These are phyloP conservation scores for Mythimna loreyi DNA, from an alignment of 2,888 invertebrate species.

Conservation along the genomic window DNA sequence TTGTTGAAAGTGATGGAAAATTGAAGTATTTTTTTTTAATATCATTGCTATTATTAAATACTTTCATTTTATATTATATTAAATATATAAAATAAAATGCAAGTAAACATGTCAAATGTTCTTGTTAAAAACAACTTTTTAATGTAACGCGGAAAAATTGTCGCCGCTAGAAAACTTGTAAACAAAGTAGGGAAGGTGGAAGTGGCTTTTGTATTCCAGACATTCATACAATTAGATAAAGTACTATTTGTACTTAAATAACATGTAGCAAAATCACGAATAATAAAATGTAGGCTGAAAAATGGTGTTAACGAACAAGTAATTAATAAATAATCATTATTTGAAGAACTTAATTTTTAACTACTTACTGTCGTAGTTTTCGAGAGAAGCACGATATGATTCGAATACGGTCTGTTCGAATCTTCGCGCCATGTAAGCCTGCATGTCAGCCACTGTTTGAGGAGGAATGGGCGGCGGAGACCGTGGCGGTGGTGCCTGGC, in stretches of 20 bases:
- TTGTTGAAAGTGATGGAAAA: neutral
- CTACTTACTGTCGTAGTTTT: conserved; percentile 5
- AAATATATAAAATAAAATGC: neutral
- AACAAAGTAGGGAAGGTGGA: neutral
- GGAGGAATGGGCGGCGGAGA: neutral
- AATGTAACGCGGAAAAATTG: neutral
- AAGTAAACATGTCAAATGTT: neutral
- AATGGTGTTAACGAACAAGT: neutral
- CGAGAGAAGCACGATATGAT: conserved; percentile 5
- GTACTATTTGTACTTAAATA: neutral
- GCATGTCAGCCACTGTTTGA: conserved; percentile 6
- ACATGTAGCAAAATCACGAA: neutral
- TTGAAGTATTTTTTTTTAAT: too few species aligned
- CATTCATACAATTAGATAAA: neutral
- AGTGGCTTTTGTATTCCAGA: neutral
- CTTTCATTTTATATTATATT: neutral
- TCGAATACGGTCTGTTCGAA: conserved; percentile 9
- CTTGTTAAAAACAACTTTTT: neutral
- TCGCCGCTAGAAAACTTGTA: too few species aligned
- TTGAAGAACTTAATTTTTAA: neutral
- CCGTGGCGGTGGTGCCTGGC: too few species aligned
- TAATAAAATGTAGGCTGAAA: neutral
- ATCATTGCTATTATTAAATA: too few species aligned
- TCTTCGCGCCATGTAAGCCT: neutral
- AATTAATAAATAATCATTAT: neutral